A percentile compares a stretch with the other conserved stretches of the same genome.
These are phyloP conservation scores for Drosophila sordidapex DNA, from an alignment of 2,888 invertebrate genomes.

Conservation along the genomic window DNA sequence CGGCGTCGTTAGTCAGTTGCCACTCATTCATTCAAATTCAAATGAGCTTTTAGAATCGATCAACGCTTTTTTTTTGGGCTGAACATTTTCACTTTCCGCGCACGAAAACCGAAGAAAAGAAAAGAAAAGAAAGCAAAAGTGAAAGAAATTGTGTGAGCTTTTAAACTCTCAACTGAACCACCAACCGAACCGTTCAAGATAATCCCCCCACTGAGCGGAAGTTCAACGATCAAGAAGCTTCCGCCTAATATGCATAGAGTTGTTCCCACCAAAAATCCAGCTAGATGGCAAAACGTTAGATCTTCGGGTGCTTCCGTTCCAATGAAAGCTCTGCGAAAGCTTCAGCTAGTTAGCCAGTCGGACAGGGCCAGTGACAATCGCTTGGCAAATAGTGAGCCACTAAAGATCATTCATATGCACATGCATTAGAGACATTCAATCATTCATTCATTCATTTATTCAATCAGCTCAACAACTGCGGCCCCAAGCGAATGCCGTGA, in stretches of 20 bases:
- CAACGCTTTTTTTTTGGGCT: slow-evolving; percentile 21
- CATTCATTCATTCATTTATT: slow-evolving; percentile 37
- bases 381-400: slow-evolving; percentile 26
- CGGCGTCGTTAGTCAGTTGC: slow-evolving; percentile 9
- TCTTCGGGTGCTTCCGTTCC: background rate
- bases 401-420: slow-evolving; percentile 28
- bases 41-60: slow-evolving; percentile 46
- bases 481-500: slow-evolving; percentile 39
- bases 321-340: slow-evolving; percentile 24
- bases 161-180: slow-evolving; percentile 17
- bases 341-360: background rate
- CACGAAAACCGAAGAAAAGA: slow-evolving; percentile 5
- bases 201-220: slow-evolving; percentile 27
- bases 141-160: slow-evolving; percentile 37
- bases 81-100: slow-evolving; percentile 56
- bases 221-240: slow-evolving; percentile 20
- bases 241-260: slow-evolving; percentile 14
- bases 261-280: slow-evolving; percentile 3
- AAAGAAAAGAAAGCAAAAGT: slow-evolving; percentile 62
- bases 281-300: background rate
- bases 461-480: slow-evolving; percentile 25
- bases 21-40: slow-evolving; percentile 39
- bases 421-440: background rate
- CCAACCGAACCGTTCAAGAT: background rate
- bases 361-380: slow-evolving; percentile 3